Percentiles rank a stretch among this genome's conserved stretches.
These are phyloP conservation scores for Luscinia luscinia DNA, from an alignment of 2,797 vertebrate genomes.

Conservation along the genomic window DNA sequence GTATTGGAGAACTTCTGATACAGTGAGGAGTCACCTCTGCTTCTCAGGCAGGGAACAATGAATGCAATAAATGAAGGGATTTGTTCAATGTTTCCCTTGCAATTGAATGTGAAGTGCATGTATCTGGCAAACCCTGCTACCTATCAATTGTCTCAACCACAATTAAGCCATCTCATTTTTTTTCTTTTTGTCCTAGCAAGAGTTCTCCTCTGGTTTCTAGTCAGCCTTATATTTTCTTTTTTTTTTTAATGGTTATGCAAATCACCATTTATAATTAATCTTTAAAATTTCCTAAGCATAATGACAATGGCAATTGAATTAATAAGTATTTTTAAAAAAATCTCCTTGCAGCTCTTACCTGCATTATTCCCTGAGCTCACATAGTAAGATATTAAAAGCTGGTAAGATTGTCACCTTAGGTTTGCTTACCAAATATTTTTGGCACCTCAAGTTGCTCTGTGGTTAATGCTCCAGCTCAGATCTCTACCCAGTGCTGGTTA, in stretches of 20 bases:
- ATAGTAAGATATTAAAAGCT: conserved; percentile 61
- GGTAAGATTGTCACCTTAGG: conserved; percentile 43
- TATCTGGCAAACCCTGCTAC: not conserved
- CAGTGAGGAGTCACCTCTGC: fast-evolving
- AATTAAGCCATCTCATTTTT: not conserved
- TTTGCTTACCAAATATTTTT: conserved; percentile 55
- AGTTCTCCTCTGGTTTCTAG: not conserved
- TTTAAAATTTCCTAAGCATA: conserved; percentile 45
- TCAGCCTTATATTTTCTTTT: not conserved
- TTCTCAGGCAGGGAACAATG: not conserved
- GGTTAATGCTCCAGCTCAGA: conserved; percentile 55
- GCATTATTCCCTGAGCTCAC: conserved; percentile 39
- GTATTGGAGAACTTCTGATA: not conserved
- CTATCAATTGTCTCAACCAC: not conserved
- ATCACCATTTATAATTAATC: conserved; percentile 42
- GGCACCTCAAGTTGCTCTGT: conserved; percentile 64
- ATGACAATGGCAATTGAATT: conserved; percentile 5
- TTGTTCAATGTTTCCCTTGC: not conserved
- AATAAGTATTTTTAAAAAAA: conserved; percentile 30
- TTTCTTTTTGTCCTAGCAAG: not conserved
- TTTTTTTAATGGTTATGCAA: not conserved
- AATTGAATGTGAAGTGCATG: not conserved
- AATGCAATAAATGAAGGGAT: not conserved
- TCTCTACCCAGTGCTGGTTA: conserved; percentile 60
- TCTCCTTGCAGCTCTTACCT: conserved; percentile 38